A percentile compares a stretch with the other conserved stretches of the same genome.
Conservation (phyloP, 2,888 invertebrate species). For the Linnaemya vulpina region DNA sequence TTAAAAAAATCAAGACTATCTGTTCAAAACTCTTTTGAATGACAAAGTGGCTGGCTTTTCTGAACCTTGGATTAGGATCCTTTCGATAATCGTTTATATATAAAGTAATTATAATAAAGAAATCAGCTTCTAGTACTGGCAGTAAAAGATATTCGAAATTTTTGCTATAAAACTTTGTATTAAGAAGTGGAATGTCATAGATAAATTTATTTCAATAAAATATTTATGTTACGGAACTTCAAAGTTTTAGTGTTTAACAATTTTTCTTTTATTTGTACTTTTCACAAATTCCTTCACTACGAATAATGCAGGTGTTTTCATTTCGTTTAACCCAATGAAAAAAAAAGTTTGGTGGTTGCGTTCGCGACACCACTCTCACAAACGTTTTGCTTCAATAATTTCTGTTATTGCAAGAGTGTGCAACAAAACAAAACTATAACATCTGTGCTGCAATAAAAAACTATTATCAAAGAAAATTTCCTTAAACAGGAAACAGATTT, state of each 20-base stretch:
- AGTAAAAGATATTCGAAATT: too few relatives aligned
- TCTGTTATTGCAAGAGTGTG: constrained; percentile 9
- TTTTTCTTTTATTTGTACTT: neutral
- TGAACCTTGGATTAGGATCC: too few relatives aligned
- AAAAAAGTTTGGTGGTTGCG: constrained; percentile 35
- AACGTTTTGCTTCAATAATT: constrained; percentile 52
- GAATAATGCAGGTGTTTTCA: constrained; percentile 43
- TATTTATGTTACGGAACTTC: too few relatives aligned
- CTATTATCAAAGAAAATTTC: constrained; percentile 40
- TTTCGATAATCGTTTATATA: too few relatives aligned
- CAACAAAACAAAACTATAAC: constrained; percentile 37
- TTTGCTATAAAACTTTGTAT: too few relatives aligned
- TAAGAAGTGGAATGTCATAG: too few relatives aligned
- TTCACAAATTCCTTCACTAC: constrained; percentile 3
- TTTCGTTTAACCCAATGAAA: neutral
- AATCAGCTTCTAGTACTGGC: too few relatives aligned
- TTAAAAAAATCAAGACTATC: too few relatives aligned
- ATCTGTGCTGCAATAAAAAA: constrained; percentile 59
- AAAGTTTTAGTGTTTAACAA: neutral
- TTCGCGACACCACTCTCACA: constrained; percentile 11
- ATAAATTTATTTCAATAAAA: too few relatives aligned
- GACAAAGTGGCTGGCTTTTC: too few relatives aligned
- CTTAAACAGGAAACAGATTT: constrained; percentile 69
- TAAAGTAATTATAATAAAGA: too few relatives aligned
- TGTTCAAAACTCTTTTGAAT: too few relatives aligned